Evolutionary conservation across 2,888 invertebrate genomes (phyloP).

Genomic region (Chrysolina oricalcia): DNA sequence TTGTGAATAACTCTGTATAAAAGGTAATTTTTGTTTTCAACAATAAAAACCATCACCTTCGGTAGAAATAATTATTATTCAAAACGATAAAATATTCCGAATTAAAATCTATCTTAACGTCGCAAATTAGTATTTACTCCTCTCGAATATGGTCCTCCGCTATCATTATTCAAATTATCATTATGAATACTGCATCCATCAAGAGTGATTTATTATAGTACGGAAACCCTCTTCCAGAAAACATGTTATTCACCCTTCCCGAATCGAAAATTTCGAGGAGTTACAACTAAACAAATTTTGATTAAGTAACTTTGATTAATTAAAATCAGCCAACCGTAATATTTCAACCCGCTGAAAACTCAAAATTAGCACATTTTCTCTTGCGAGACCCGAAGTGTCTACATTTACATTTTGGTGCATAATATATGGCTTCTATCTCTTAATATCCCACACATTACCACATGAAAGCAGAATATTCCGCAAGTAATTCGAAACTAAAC

Average conservation of each 20-base stretch:
- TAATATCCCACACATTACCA: constrained; percentile 45
- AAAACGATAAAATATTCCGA: background rate
- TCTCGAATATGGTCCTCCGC: constrained; percentile 27
- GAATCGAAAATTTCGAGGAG: constrained; percentile 51
- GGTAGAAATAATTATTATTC: background rate
- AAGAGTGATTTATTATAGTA: constrained; percentile 52
- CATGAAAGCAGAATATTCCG: constrained; percentile 39
- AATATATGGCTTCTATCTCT: constrained; percentile 42
- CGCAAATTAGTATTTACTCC: constrained; percentile 27
- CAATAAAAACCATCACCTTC: background rate
- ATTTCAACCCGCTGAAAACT: constrained; percentile 38
- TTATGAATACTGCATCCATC: constrained; percentile 50
- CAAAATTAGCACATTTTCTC: constrained; percentile 53
- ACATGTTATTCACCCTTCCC: constrained; percentile 56
- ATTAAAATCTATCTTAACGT: background rate
- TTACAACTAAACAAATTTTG: constrained; percentile 56
- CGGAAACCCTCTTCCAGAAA: constrained; percentile 51
- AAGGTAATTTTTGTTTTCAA: no score
- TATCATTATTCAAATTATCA: constrained; percentile 51
- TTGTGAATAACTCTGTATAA: no score
- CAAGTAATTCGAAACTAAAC: constrained; percentile 38
- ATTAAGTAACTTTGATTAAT: constrained; percentile 58
- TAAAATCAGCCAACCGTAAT: constrained; percentile 41
- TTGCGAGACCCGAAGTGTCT: constrained; percentile 43
- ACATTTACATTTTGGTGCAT: constrained; percentile 50